phyloP scores from a whole-genome alignment of 2,888 invertebrate species.

The Anagyrus pseudococci region DNA sequence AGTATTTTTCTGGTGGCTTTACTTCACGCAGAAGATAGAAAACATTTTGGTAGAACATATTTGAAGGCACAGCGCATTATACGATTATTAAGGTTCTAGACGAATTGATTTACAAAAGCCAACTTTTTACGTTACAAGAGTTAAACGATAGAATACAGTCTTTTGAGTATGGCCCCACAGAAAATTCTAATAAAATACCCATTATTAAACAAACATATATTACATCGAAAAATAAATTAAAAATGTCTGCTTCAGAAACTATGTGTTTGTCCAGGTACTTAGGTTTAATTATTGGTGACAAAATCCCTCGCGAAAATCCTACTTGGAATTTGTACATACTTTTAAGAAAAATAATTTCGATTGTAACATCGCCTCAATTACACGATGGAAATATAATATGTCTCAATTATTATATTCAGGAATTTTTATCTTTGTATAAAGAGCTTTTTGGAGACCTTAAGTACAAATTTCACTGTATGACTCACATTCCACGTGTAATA shows the following conservation, averaged over 20 bases:
- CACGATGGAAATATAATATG: constrained; percentile 11
- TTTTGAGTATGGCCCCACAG: too few relatives aligned
- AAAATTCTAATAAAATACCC: too few relatives aligned
- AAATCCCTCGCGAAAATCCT: constrained; percentile 23
- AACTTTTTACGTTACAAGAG: too few relatives aligned
- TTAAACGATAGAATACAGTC: too few relatives aligned
- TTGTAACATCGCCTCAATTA: constrained; percentile 24
- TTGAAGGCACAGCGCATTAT: too few relatives aligned
- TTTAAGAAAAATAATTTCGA: constrained; percentile 26
- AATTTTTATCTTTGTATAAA: constrained; percentile 26
- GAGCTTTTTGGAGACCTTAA: constrained; percentile 25
- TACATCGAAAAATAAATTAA: too few relatives aligned
- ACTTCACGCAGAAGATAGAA: too few relatives aligned
- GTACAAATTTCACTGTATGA: constrained; percentile 38
- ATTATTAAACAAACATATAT: too few relatives aligned
- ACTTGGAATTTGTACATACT: constrained; percentile 35
- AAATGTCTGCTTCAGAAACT: constrained; percentile 24
- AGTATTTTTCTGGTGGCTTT: too few relatives aligned
- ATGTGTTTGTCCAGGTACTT: constrained; percentile 18
- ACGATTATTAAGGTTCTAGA: too few relatives aligned
- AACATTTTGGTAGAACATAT: too few relatives aligned
- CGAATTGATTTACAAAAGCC: too few relatives aligned
- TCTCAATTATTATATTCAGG: constrained; percentile 15
- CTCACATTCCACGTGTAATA: constrained; percentile 29
- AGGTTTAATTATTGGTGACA: constrained; percentile 19